These are phyloP conservation scores for Rhagium mordax DNA, from an alignment of 2,888 invertebrate genomes.

Conservation along the genomic window DNA sequence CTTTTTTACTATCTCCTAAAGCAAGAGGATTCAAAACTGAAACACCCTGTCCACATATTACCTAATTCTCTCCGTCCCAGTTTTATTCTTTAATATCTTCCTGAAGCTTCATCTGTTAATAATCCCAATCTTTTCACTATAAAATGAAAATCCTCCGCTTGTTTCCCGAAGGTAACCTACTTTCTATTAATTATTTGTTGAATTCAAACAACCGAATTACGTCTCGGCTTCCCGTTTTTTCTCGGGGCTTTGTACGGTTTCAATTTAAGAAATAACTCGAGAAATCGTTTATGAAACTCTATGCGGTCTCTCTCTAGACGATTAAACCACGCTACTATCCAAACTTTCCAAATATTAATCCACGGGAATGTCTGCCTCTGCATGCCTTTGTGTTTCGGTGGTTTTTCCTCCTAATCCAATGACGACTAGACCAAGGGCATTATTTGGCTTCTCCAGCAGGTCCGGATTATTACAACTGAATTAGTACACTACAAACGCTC, in stretches of 20 bases:
- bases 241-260: background rate
- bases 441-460: constrained; percentile 34
- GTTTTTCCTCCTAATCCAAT: constrained; percentile 38
- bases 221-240: background rate
- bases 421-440: constrained; percentile 34
- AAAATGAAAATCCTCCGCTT: background rate
- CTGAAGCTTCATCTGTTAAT: too few relatives aligned
- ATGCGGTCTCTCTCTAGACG: constrained; percentile 28
- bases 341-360: constrained; percentile 38
- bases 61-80: too few relatives aligned
- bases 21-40: too few relatives aligned
- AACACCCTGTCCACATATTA: too few relatives aligned
- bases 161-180: background rate
- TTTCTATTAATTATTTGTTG: background rate
- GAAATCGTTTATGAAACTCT: constrained; percentile 16
- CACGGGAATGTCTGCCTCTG: constrained; percentile 32
- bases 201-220: background rate
- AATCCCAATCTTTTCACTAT: background rate
- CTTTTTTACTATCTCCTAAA: too few relatives aligned
- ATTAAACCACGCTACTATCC: constrained; percentile 26
- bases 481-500: constrained; percentile 31
- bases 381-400: constrained; percentile 35
- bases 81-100: too few relatives aligned
- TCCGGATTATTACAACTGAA: constrained; percentile 29
- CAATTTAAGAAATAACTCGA: background rate